Base-by-base conservation (phyloP, 30 jellyfish, hydroid and myxozoan genomes). In the Morbakka virulenta region DNA sequence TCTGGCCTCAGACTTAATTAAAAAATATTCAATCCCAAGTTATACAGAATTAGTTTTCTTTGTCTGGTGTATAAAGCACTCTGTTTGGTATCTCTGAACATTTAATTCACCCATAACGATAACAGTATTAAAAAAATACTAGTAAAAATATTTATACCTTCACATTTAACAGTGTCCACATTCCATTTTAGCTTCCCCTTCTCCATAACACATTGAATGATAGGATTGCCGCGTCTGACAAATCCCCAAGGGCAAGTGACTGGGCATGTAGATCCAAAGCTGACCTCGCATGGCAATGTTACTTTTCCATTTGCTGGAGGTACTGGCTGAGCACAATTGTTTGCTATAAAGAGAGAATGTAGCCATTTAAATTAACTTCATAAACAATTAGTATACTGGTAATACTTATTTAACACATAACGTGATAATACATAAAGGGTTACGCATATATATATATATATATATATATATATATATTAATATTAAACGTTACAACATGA, bases 211-310 rank as follows among this genome's bases (percentile, higher is more conserved):
- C 96, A 88, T 30, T 57, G 67, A 21, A 88, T 64, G n/a, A 88
- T 64, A 41, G 74, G 80, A 9, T 83, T 86, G 28, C 96, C 96
- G 17, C 96, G 89, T n/a, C 72, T 69, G 4, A 79, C 85, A 50
- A 72, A 88, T 9, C 96, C 96, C 17, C 72, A 70, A 12, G 24
- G 14, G 31, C 96, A 88, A 27, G 83, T 49, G 17, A 88, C 91
- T 20, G 96, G 96, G 35, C 96, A 88, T 3, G 96, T 88, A 25
- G 94, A 65, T 4, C 87, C 86, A 68, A 31, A 74, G 28, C 95
- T 67, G n/a, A 80, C 68, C 65, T 88, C 96, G 66, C 96, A 88
- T 14, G 96, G 96, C 66, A 88, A 70, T 27, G 81, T 21, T n/a
- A 88, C 76, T 50, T 80, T 88, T 11, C 96, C 94, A 68, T 80